Percentiles rank a stretch among this genome's conserved stretches.
phyloP scores from a whole-genome alignment of 2,888 invertebrate species.

The Synanthedon formicaeformis region DNA sequence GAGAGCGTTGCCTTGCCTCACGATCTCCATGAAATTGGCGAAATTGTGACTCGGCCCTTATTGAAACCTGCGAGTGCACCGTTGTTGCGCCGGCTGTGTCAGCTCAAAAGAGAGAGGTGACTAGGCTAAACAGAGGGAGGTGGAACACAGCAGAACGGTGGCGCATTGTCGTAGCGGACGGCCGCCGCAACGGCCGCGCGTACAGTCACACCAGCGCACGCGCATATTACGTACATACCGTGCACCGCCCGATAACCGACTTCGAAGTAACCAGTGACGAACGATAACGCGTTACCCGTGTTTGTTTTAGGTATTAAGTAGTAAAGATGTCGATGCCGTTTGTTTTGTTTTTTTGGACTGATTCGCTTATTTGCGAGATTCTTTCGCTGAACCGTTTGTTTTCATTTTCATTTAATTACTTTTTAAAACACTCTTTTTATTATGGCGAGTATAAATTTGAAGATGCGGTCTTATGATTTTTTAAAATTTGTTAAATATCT shows the following conservation, averaged over 20 bases:
- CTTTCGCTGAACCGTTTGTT: too few species aligned
- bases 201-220: conserved; percentile 33
- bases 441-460: too few species aligned
- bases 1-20: too few species aligned
- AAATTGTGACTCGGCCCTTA: not conserved
- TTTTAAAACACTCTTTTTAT: too few species aligned
- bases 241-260: not conserved
- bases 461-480: too few species aligned
- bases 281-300: conserved; percentile 6
- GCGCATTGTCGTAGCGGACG: conserved; percentile 61
- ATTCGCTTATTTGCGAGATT: too few species aligned
- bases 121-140: conserved; percentile 54
- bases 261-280: conserved; percentile 2
- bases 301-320: not conserved
- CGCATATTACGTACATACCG: conserved; percentile 14
- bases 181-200: conserved; percentile 59
- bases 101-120: conserved; percentile 67
- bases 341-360: not conserved
- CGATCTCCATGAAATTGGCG: too few species aligned
- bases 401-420: too few species aligned
- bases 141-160: conserved; percentile 31
- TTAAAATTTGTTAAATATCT: too few species aligned
- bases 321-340: not conserved
- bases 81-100: conserved; percentile 12
- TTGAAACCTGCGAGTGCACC: not conserved